phyloP scores from a whole-genome alignment of 1,140 invertebrate genomes.

The Dendrolimus punctatus region DNA sequence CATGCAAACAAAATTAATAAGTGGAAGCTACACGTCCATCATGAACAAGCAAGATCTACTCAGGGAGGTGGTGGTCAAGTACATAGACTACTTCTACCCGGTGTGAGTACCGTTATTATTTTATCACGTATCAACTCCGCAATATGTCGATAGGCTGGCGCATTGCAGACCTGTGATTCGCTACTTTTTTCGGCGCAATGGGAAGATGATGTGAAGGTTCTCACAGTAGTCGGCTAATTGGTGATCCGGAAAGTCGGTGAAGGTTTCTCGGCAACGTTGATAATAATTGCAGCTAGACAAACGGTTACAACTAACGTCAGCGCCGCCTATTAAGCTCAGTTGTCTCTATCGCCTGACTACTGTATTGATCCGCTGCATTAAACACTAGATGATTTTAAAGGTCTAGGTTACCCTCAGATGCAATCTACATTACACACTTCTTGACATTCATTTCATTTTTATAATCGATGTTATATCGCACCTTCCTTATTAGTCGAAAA shows the following conservation, averaged over 20 bases:
- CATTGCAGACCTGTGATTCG: conserved; percentile 29
- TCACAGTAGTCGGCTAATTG: conserved; percentile 40
- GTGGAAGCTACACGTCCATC: conserved; percentile 74
- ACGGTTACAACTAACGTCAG: conserved; percentile 53
- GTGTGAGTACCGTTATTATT: conserved; percentile 71
- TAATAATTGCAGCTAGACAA: conserved; percentile 38
- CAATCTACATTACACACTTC: conserved; percentile 10
- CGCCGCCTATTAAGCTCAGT: conserved; percentile 54
- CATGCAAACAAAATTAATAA: conserved; percentile 72
- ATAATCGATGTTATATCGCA: no score
- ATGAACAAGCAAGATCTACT: conserved; percentile 77
- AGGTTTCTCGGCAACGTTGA: conserved; percentile 53
- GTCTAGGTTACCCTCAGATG: conserved; percentile 22
- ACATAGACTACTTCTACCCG: conserved; percentile 78
- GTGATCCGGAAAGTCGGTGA: conserved; percentile 61
- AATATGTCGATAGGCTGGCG: conserved; percentile 23
- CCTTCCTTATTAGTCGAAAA: no score
- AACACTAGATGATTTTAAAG: conserved; percentile 26
- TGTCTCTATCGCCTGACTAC: conserved; percentile 45
- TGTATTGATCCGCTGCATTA: conserved; percentile 63
- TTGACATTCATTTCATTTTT: not conserved
- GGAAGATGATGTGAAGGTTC: conserved; percentile 25
- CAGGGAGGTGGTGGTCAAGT: conserved; percentile 76
- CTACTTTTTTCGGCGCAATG: conserved; percentile 2
- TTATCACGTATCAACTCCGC: conserved; percentile 12